These are phyloP conservation scores for Nothura maculosa DNA, from an alignment of 2,797 vertebrate species.

Conservation along the genomic window DNA sequence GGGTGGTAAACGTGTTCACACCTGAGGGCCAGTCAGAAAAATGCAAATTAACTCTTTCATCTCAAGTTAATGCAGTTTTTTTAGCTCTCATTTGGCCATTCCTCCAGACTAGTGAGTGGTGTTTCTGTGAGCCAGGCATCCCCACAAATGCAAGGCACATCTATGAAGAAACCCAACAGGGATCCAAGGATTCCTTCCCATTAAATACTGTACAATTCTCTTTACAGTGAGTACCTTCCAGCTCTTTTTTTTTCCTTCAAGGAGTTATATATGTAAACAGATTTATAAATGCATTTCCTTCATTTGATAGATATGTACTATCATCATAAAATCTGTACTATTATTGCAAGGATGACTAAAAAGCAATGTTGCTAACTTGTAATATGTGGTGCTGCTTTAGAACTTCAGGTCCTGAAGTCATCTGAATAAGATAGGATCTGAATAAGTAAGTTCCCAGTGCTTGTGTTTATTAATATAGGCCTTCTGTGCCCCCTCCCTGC, in stretches of 20 bases:
- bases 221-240: background rate
- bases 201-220: background rate
- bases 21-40: background rate
- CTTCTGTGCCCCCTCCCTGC: background rate
- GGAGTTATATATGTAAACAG: background rate
- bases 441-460: background rate
- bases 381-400: background rate
- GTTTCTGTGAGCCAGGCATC: slow-evolving; percentile 14
- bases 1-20: background rate
- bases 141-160: slow-evolving; percentile 33
- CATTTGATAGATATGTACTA: background rate
- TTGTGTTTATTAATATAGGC: slow-evolving; percentile 19
- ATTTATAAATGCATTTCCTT: background rate
- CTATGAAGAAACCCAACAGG: background rate
- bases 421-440: background rate
- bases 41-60: slow-evolving; percentile 64
- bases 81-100: slow-evolving; percentile 26
- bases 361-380: background rate
- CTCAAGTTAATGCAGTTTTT: slow-evolving; percentile 33
- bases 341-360: background rate
- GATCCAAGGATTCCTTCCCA: background rate
- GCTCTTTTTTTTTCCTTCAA: background rate
- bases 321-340: background rate
- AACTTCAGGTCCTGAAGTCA: background rate
- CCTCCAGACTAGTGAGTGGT: slow-evolving; percentile 2